Percentiles rank a stretch among this genome's conserved stretches.
phyloP scores from a whole-genome alignment of 30 jellyfish, hydroid and myxozoan genomes.

The Aurelia aurita region DNA sequence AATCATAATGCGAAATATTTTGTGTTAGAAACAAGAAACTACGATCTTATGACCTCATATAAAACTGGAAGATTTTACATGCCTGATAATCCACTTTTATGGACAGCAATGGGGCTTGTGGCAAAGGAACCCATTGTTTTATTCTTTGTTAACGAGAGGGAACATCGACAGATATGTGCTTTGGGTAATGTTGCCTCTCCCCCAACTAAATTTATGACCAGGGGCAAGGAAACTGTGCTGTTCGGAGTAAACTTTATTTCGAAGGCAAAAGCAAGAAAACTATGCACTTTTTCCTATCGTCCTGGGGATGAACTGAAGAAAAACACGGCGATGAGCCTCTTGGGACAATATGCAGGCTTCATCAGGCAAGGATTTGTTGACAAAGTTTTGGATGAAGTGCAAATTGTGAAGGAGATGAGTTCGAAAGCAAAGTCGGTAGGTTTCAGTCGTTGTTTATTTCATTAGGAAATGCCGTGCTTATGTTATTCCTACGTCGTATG shows the following conservation, averaged over 20 bases:
- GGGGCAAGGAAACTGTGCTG: neutral
- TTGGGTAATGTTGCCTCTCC: neutral
- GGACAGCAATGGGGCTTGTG: neutral
- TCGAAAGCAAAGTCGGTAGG: neutral
- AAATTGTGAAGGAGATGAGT: no score
- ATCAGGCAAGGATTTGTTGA: constrained; percentile 33
- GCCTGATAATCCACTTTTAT: neutral
- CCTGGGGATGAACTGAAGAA: constrained; percentile 15
- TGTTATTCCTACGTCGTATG: no score
- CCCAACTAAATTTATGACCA: neutral
- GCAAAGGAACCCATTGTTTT: constrained; percentile 23
- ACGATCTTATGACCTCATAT: neutral
- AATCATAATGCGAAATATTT: constrained; percentile 21
- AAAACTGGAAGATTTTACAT: constrained; percentile 8
- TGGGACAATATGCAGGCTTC: constrained; percentile 26
- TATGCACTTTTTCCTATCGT: neutral
- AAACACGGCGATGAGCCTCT: neutral
- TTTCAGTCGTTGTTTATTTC: neutral
- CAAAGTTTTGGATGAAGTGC: constrained; percentile 22
- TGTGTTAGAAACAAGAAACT: neutral
- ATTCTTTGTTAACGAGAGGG: neutral
- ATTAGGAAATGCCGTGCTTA: no score
- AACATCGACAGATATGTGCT: neutral
- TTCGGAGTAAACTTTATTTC: constrained; percentile 20
- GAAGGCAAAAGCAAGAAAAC: constrained; percentile 24